These are phyloP conservation scores for Latrodectus geometricus DNA, from an alignment of 1,140 invertebrate species.

Conservation along the genomic window DNA sequence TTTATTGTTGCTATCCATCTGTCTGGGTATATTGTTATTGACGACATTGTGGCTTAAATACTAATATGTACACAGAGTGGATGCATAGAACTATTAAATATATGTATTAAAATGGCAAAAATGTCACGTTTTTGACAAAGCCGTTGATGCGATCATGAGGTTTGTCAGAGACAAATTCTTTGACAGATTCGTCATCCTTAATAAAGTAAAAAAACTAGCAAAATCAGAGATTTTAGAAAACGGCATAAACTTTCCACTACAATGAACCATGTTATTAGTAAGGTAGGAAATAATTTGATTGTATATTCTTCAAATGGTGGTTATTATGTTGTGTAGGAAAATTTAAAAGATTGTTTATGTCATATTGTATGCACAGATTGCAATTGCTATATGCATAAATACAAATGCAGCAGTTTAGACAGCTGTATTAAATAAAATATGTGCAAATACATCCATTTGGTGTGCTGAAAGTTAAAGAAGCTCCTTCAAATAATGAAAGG, in stretches of 20 bases:
- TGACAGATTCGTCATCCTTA: neutral
- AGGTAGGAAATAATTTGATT: neutral
- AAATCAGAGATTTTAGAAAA: too few relatives aligned
- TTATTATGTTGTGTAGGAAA: neutral
- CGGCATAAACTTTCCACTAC: neutral
- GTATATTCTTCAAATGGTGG: neutral
- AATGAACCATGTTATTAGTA: neutral
- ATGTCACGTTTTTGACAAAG: too few relatives aligned
- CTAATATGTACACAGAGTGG: neutral
- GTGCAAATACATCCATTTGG: constrained; percentile 10
- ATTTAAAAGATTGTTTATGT: neutral
- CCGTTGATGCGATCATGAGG: neutral
- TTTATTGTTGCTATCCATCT: neutral
- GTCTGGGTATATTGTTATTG: constrained; percentile 3
- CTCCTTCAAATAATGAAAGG: too few relatives aligned
- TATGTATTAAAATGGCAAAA: neutral
- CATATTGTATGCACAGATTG: neutral
- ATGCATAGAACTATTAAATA: neutral
- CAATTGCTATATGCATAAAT: constrained; percentile 3
- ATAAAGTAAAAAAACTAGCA: neutral
- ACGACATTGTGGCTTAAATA: neutral
- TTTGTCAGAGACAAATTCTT: constrained; percentile 1
- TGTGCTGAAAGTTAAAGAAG: neutral
- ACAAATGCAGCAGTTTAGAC: neutral
- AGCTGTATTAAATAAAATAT: neutral